Base-by-base conservation (phyloP, 2,797 vertebrate genomes). In the Anas acuta region DNA sequence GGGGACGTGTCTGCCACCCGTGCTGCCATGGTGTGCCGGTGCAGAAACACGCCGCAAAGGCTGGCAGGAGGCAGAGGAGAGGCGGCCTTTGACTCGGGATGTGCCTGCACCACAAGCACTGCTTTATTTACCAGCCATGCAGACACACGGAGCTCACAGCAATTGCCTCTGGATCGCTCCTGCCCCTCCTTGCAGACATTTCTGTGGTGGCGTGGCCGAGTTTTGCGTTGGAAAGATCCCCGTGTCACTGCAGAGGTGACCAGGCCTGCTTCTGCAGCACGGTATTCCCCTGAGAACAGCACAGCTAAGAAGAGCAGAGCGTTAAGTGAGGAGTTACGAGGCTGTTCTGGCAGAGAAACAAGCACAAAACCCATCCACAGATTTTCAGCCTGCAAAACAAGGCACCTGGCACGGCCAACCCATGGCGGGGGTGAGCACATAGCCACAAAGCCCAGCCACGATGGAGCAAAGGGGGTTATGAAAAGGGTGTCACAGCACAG, bases 111-210 rank as follows among this genome's bases (percentile, higher is more conserved):
- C 80, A 17, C 7, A 43, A 54, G 25, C 1, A 0, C 25, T 62
- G 54, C 0, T 0, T 28, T 84, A 47, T 58, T 33, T 60, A 20
- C 39, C 22, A 39, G 60, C 0, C 0, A 20, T 47, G 45, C 1
- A 3, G 11, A 58, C 4, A 0, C 7, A 10, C 28, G 30, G 72
- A 69, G 61, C 33, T 30, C 21, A 13, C 35, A 7, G 43, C 22
- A 75, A 73, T 32, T 82, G 35, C 32, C 84, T 41, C 73, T 58
- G 74, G 35, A 53, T 62, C 2, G 1, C 26, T 81, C 26, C 8
- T 77, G 28, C 47, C 30, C 49, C 25, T 69, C 56, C 54, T 84
- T 0, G 0, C 18, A 67, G 19, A 1, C 20, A 14, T 77, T 82
- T 79, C 71, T 70, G 8, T 0, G 3, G 21, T 37, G 58, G 57